Percentiles rank a stretch among this genome's conserved stretches.
Evolutionary conservation across 2,113 vertebrate species (phyloP).

Genomic region (Channa maculata): DNA sequence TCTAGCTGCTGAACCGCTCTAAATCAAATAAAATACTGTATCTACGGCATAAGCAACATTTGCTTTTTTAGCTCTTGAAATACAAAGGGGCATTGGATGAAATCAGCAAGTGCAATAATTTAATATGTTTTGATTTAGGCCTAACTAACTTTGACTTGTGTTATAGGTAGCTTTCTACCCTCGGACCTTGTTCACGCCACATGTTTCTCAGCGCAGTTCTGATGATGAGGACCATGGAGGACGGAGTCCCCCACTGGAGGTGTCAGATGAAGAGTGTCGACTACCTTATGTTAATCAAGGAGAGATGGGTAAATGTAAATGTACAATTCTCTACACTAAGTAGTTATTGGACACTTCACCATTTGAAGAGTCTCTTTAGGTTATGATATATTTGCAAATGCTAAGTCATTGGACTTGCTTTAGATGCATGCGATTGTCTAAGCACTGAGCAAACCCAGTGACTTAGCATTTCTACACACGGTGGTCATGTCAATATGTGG

Average conservation of each 20-base stretch:
- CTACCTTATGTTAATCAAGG: conserved; percentile 85
- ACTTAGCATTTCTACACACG: neutral
- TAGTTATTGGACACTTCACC: conserved; percentile 20
- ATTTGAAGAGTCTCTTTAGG: conserved; percentile 29
- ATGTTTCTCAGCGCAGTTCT: conserved; percentile 90
- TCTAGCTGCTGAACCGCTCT: too few relatives aligned
- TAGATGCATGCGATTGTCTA: neutral
- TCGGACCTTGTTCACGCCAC: conserved; percentile 80
- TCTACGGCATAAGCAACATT: too few relatives aligned
- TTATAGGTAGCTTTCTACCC: conserved; percentile 78
- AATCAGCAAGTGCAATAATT: neutral
- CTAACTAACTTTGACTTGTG: conserved; percentile 1
- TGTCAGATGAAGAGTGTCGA: conserved; percentile 94
- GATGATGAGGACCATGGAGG: conserved; percentile 93
- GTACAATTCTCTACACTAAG: neutral
- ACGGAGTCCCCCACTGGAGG: conserved; percentile 92
- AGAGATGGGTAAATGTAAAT: conserved; percentile 85
- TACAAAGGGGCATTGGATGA: neutral
- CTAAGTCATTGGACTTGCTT: conserved; percentile 15
- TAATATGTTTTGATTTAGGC: neutral
- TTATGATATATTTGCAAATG: conserved; percentile 25
- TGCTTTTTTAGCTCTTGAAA: neutral
- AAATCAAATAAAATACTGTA: too few relatives aligned
- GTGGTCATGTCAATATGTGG: neutral
- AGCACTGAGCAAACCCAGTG: neutral